Evolutionary conservation across 2,888 invertebrate species (phyloP), one percentile per base, ranked within the genome.

Genomic region (Agrochola macilenta): DNA sequence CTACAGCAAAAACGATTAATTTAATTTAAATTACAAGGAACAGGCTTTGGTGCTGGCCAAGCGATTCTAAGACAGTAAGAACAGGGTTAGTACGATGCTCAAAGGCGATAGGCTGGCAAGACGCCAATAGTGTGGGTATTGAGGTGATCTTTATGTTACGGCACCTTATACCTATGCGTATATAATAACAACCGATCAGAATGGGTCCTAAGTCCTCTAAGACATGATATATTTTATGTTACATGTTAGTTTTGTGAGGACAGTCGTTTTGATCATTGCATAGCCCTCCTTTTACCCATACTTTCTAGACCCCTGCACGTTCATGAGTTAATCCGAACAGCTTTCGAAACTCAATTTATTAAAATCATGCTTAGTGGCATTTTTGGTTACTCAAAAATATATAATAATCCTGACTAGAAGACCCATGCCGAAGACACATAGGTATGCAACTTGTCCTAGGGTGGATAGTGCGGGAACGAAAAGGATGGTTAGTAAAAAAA

Each of bases 71-170:
- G 82, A 82, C 69, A 82, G 72, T 65, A 60, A 30, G 72, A 80
- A 81, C 58, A 65, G 71, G 64, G 68, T 82, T 77, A 65, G 72
- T 54, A 64, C n/a, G 82, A 82, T 78, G 57, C 78, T 61, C 68
- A 77, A 72, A 72, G 17, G 69, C 71, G 81, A 82, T 77, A 82
- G 26, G 60, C 63, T 81, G 82, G 81, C 77, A 76, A 65, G 54
- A 49, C 46, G 82, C 81, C 82, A 77, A 69, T 77, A 69, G 54
- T 65, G 49, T 60, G 39, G 79, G 43, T 79, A 81, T 81, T 57
- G 82, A 68, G 76, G 61, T 81, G 66, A 76, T 81, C 76, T 81
- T 81, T 81, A 80, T 81, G 76, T 76, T 68, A 71, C 61, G 49
- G 26, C 43, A 26, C 23, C 49, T 61, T 66, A 74, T 60, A 70